Percentiles rank a stretch among this genome's conserved stretches.
These are phyloP conservation scores for Kradibia gibbosae DNA, from an alignment of 1,140 invertebrate species.

Conservation along the genomic window DNA sequence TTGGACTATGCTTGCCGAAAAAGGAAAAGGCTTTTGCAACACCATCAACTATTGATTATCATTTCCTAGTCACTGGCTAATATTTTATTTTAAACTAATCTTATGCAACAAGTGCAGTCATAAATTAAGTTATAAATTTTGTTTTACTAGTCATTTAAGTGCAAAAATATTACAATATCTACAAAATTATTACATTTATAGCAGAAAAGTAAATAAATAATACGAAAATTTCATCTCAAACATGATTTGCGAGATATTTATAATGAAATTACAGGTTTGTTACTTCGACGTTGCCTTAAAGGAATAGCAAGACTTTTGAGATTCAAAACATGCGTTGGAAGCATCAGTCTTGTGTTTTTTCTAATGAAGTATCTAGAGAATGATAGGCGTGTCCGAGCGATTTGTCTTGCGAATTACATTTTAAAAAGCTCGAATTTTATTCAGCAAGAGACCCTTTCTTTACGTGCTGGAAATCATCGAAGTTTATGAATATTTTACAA, in stretches of 20 bases:
- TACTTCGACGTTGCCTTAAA: constrained; percentile 3
- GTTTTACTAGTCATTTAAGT: too few relatives aligned
- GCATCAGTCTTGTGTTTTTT: constrained; percentile 60
- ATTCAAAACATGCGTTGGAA: constrained; percentile 43
- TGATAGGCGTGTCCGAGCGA: constrained; percentile 60
- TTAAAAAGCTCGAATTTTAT: constrained; percentile 53
- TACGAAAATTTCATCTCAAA: neutral
- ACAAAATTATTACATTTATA: too few relatives aligned
- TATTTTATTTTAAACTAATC: too few relatives aligned
- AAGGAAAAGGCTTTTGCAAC: too few relatives aligned
- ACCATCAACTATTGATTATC: too few relatives aligned
- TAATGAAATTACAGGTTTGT: neutral
- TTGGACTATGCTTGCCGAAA: too few relatives aligned
- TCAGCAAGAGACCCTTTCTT: neutral
- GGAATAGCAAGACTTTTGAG: neutral
- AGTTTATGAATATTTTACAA: constrained; percentile 6
- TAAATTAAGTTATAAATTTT: too few relatives aligned
- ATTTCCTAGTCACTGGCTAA: too few relatives aligned
- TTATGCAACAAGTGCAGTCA: too few relatives aligned
- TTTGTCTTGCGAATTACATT: constrained; percentile 63
- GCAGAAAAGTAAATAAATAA: too few relatives aligned
- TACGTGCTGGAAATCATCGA: neutral
- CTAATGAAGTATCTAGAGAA: constrained; percentile 50
- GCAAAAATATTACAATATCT: too few relatives aligned
- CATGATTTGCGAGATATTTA: neutral